A percentile compares a stretch with the other conserved stretches of the same genome.
These are phyloP conservation scores for Frieseomelitta varia DNA, from an alignment of 1,140 invertebrate species.

Conservation along the genomic window DNA sequence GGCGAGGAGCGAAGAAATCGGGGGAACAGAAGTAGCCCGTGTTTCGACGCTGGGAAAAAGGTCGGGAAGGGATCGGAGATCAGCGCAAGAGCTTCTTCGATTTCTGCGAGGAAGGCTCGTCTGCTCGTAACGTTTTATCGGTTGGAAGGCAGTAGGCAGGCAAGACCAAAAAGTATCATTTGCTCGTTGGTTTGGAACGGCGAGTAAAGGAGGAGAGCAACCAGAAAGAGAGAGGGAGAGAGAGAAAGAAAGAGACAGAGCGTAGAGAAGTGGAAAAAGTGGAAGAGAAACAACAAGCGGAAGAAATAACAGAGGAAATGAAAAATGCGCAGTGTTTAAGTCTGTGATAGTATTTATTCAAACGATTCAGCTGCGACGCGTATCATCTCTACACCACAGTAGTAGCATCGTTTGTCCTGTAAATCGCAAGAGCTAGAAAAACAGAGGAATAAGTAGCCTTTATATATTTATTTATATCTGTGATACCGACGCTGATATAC, in stretches of 20 bases:
- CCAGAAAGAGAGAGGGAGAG: too few species aligned
- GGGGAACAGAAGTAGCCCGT: conserved; percentile 30
- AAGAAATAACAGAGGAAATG: neutral
- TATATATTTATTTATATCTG: conserved; percentile 75
- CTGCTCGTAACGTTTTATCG: neutral
- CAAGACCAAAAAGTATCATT: neutral
- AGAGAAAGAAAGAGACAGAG: too few species aligned
- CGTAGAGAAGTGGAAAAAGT: neutral
- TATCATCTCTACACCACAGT: conserved; percentile 35
- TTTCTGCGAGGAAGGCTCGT: neutral
- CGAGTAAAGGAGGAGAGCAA: too few species aligned
- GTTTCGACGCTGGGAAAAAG: conserved; percentile 21
- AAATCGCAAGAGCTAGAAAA: neutral
- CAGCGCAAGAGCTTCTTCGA: neutral
- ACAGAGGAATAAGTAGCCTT: conserved; percentile 67
- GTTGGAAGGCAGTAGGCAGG: neutral
- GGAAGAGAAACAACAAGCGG: neutral
- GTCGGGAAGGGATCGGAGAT: conserved; percentile 1
- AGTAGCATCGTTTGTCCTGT: conserved; percentile 26
- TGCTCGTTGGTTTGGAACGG: neutral
- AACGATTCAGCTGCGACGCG: conserved; percentile 57
- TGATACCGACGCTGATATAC: conserved; percentile 70
- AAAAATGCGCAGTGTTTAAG: conserved; percentile 70
- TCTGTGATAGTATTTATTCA: conserved; percentile 82
- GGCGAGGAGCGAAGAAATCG: conserved; percentile 35